phyloP scores from a whole-genome alignment of 2,113 vertebrate species.

The Mustela nigripes region DNA sequence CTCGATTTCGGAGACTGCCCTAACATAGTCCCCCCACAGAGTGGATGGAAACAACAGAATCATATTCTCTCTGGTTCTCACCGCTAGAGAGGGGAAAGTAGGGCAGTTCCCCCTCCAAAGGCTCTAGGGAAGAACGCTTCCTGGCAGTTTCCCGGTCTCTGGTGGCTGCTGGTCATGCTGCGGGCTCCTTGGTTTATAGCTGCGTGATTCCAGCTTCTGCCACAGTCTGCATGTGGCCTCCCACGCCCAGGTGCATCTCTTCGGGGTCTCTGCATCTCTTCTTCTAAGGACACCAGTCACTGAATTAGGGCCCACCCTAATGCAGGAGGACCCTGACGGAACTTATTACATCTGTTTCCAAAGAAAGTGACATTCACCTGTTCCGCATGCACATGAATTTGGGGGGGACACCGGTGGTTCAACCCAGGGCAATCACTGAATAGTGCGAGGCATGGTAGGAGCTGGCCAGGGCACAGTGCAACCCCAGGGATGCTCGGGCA shows the following conservation, averaged over 20 bases:
- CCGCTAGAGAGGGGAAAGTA: neutral
- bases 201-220: neutral
- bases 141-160: neutral
- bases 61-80: neutral
- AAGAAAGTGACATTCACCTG: neutral
- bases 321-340: neutral
- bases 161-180: no score
- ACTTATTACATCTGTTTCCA: neutral
- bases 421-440: neutral
- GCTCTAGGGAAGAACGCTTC: neutral
- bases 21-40: neutral
- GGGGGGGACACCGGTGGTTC: no score
- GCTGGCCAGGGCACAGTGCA: neutral
- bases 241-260: neutral
- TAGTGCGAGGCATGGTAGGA: neutral
- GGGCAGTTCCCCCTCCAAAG: neutral
- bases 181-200: neutral
- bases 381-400: neutral
- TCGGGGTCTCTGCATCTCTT: neutral
- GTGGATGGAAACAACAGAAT: neutral
- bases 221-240: neutral
- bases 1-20: fast-evolving
- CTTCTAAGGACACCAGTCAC: neutral
- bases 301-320: neutral
- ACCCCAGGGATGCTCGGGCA: neutral